These are phyloP conservation scores for Metopia argyrocephala DNA, from an alignment of 2,888 invertebrate genomes.

Conservation along the genomic window DNA sequence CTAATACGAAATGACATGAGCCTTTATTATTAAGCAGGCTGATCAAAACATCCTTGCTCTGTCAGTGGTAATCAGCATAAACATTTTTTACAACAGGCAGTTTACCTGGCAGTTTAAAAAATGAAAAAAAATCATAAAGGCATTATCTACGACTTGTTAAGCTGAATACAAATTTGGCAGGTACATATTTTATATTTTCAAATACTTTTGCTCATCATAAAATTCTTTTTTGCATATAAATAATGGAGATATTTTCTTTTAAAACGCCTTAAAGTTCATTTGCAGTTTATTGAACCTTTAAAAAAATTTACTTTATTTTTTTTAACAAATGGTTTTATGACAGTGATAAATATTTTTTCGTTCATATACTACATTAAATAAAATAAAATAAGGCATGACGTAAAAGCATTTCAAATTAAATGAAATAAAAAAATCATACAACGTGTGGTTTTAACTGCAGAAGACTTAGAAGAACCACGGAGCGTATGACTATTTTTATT, in stretches of 20 bases:
- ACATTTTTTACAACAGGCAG: not conserved
- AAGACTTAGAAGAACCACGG: too few species aligned
- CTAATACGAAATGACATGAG: not conserved
- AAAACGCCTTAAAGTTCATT: not conserved
- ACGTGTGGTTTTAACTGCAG: too few species aligned
- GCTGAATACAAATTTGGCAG: not conserved
- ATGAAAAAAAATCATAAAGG: not conserved
- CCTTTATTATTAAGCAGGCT: not conserved
- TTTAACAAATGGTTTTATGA: not conserved
- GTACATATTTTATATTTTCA: not conserved
- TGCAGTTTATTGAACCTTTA: not conserved
- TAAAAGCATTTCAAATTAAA: too few species aligned
- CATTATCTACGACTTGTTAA: not conserved
- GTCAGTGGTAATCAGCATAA: not conserved
- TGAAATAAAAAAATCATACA: too few species aligned
- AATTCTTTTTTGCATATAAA: not conserved
- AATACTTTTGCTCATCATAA: not conserved
- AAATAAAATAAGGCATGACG: too few species aligned
- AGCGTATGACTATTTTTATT: too few species aligned
- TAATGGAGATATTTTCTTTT: not conserved
- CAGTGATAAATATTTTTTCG: not conserved
- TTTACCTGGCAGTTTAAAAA: not conserved
- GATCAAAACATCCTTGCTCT: not conserved
- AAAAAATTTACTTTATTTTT: not conserved
- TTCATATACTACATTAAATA: too few species aligned